phyloP scores from a whole-genome alignment of 37 sponge, comb jelly and placozoan genomes.

The Halichondria panicea region DNA sequence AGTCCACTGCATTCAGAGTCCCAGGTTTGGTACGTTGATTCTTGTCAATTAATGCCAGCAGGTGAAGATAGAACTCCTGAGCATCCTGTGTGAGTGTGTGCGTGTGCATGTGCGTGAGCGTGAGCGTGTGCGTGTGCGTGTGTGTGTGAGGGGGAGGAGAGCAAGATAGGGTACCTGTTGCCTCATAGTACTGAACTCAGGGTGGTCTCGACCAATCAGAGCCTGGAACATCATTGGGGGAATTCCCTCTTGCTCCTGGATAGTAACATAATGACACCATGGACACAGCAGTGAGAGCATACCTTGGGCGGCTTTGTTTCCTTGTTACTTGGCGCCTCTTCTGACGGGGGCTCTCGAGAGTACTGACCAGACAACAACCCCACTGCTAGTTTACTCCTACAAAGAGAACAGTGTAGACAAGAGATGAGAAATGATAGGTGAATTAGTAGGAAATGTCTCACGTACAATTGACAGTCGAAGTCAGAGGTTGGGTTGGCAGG shows the following conservation, averaged over 20 bases:
- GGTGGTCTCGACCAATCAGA: slow-evolving; percentile 83
- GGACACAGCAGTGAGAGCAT: neutral
- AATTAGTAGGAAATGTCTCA: too few species aligned
- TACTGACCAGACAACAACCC: slow-evolving; percentile 78
- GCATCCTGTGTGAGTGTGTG: slow-evolving; percentile 66
- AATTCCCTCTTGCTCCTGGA: slow-evolving; percentile 59
- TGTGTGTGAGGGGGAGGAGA: too few species aligned
- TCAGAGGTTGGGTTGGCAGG: slow-evolving; percentile 49
- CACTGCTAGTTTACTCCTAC: slow-evolving; percentile 68
- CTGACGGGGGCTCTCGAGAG: slow-evolving; percentile 10
- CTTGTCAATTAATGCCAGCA: slow-evolving; percentile 66
- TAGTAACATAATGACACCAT: neutral
- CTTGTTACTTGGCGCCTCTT: slow-evolving; percentile 15
- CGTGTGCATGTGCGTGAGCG: neutral
- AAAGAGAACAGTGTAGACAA: too few species aligned
- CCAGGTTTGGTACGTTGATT: slow-evolving; percentile 20
- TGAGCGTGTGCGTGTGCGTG: too few species aligned
- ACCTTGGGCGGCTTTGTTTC: slow-evolving; percentile 5
- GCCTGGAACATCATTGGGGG: slow-evolving; percentile 74
- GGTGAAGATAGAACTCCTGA: slow-evolving; percentile 84
- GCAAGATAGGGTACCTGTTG: too few species aligned
- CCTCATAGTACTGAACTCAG: slow-evolving; percentile 81
- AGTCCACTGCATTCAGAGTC: slow-evolving; percentile 38
- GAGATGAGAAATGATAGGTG: too few species aligned
- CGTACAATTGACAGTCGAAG: slow-evolving; percentile 73